Conservation (phyloP, 2,888 invertebrate genomes). For the Scaptomyza tumidula region DNA sequence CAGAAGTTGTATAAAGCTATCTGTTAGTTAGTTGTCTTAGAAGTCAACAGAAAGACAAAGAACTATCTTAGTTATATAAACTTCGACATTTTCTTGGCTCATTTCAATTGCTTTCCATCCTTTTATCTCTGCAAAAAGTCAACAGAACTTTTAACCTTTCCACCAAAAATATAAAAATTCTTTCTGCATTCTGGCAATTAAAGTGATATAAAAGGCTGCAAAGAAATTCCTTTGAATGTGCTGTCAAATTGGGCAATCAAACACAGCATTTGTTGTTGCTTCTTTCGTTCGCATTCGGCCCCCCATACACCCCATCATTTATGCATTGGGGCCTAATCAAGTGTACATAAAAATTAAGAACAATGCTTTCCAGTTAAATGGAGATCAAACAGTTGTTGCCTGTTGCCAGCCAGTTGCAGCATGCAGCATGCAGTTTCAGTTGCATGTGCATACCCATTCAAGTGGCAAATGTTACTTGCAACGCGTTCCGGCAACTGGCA, state of each 20-base stretch:
- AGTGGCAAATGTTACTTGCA: slow-evolving; percentile 55
- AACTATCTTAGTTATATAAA: too few relatives aligned
- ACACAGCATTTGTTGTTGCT: slow-evolving; percentile 2
- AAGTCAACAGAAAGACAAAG: too few relatives aligned
- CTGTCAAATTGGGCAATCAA: slow-evolving; percentile 20
- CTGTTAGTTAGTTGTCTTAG: too few relatives aligned
- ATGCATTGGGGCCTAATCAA: slow-evolving; percentile 63
- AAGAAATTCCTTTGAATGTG: background rate
- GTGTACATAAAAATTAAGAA: slow-evolving; percentile 70
- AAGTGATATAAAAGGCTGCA: background rate
- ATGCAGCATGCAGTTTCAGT: slow-evolving; percentile 4
- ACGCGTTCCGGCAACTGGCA: slow-evolving; percentile 28
- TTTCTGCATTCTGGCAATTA: background rate
- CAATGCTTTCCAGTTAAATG: slow-evolving; percentile 54
- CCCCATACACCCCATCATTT: slow-evolving; percentile 15
- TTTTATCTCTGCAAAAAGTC: too few relatives aligned
- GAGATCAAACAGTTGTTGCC: slow-evolving; percentile 37
- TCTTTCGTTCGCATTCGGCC: background rate
- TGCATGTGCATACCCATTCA: slow-evolving; percentile 46
- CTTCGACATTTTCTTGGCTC: too few relatives aligned
- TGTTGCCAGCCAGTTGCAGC: slow-evolving; percentile 17
- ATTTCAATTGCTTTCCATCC: too few relatives aligned
- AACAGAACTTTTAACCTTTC: too few relatives aligned
- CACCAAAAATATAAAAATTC: too few relatives aligned
- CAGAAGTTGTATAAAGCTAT: too few relatives aligned